Conservation (phyloP, 2,797 vertebrate genomes). For the Hafferia zeledoni region DNA sequence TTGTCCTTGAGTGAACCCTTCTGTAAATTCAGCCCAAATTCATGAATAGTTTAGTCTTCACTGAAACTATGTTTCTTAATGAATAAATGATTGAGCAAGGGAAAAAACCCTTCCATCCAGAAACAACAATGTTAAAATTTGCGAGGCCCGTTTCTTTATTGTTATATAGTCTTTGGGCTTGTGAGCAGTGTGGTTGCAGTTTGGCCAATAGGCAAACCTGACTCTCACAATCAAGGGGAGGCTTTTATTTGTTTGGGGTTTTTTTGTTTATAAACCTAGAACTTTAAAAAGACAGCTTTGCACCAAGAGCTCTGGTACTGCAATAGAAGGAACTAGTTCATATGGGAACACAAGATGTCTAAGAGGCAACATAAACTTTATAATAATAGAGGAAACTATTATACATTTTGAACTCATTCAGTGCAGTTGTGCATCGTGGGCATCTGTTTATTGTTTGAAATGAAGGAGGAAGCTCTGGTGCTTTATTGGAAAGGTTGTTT, state of each 20-base stretch:
- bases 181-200: not conserved
- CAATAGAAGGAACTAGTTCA: not conserved
- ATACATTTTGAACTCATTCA: not conserved
- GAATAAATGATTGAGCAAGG: slow-evolving; percentile 42
- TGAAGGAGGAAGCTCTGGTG: slow-evolving; percentile 5
- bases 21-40: slow-evolving; percentile 36
- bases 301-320: not conserved
- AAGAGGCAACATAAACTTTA: not conserved
- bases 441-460: not conserved
- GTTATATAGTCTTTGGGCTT: not conserved
- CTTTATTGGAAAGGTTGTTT: not conserved
- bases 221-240: not conserved
- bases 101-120: not conserved
- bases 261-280: not conserved
- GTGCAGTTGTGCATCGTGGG: not conserved
- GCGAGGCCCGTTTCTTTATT: not conserved
- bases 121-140: slow-evolving; percentile 13
- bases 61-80: slow-evolving; percentile 33
- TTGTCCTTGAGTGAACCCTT: slow-evolving; percentile 48
- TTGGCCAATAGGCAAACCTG: not conserved
- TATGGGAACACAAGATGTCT: not conserved
- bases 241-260: not conserved
- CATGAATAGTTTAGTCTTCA: slow-evolving; percentile 45
- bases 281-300: not conserved
- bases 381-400: slow-evolving; percentile 12